phyloP scores from a whole-genome alignment of 1,140 invertebrate genomes.

The Streblospio benedicti region DNA sequence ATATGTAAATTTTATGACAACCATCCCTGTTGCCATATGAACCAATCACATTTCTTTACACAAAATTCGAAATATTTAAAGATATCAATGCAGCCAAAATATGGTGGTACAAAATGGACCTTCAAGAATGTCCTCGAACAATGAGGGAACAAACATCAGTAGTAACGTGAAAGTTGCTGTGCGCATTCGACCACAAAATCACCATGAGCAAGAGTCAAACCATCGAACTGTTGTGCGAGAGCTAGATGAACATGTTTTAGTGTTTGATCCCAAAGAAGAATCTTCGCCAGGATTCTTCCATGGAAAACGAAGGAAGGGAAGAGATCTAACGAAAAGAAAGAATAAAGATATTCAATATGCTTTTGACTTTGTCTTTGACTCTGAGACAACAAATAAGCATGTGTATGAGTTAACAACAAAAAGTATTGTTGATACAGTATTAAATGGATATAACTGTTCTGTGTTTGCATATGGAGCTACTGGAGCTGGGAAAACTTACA shows the following conservation, averaged over 20 bases:
- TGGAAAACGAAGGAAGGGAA: conserved; percentile 63
- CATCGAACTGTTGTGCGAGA: conserved; percentile 48
- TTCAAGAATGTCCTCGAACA: too few species aligned
- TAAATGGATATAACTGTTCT: conserved; percentile 67
- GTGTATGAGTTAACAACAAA: conserved; percentile 65
- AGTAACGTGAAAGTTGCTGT: conserved; percentile 76
- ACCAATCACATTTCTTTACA: too few species aligned
- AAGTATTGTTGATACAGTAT: conserved; percentile 53
- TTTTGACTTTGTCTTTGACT: conserved; percentile 75
- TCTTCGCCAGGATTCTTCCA: conserved; percentile 72
- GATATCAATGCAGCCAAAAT: too few species aligned
- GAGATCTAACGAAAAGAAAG: conserved; percentile 70
- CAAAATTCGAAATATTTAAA: too few species aligned
- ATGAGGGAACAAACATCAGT: background rate
- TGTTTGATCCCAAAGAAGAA: conserved; percentile 83
- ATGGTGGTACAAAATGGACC: too few species aligned
- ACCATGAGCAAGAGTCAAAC: conserved; percentile 64
- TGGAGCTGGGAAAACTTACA: conserved; percentile 85
- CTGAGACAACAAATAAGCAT: conserved; percentile 57
- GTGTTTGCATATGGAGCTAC: conserved; percentile 94
- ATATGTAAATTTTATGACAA: too few species aligned
- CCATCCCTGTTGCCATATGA: too few species aligned
- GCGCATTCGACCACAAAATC: conserved; percentile 75
- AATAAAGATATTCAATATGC: conserved; percentile 79
- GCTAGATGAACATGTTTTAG: conserved; percentile 66